These are phyloP conservation scores for Carassius auratus DNA, from an alignment of 2,113 vertebrate genomes.

Conservation along the genomic window DNA sequence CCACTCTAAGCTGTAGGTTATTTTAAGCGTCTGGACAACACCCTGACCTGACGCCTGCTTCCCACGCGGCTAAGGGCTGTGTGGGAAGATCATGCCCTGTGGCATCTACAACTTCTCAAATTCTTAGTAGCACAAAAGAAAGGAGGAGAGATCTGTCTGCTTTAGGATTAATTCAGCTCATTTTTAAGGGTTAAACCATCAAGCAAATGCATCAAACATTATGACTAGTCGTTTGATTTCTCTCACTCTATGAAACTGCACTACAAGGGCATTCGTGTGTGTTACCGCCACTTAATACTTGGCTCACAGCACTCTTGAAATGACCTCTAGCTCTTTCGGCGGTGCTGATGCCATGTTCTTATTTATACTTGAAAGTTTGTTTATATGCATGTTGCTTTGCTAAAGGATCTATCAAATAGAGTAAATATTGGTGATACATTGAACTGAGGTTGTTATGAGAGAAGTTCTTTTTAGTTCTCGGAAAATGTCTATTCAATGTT, in stretches of 20 bases:
- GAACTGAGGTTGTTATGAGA: neutral
- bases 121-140: neutral
- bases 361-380: neutral
- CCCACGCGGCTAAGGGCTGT: constrained; percentile 41
- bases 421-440: neutral
- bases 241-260: neutral
- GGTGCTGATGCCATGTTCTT: neutral
- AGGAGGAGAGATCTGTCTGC: neutral
- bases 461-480: neutral
- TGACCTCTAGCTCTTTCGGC: neutral
- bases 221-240: neutral
- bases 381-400: neutral
- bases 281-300: neutral
- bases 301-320: neutral
- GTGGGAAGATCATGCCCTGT: constrained; percentile 34
- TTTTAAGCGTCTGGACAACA: constrained; percentile 63
- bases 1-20: constrained; percentile 73
- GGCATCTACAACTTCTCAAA: neutral
- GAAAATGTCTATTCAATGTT: neutral
- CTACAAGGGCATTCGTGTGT: neutral
- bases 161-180: constrained; percentile 1
- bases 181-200: constrained; percentile 10
- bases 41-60: constrained; percentile 60
- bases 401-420: neutral
- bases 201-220: neutral